Conservation (phyloP, 1,140 invertebrate genomes). For the Eriocheir sinensis region DNA sequence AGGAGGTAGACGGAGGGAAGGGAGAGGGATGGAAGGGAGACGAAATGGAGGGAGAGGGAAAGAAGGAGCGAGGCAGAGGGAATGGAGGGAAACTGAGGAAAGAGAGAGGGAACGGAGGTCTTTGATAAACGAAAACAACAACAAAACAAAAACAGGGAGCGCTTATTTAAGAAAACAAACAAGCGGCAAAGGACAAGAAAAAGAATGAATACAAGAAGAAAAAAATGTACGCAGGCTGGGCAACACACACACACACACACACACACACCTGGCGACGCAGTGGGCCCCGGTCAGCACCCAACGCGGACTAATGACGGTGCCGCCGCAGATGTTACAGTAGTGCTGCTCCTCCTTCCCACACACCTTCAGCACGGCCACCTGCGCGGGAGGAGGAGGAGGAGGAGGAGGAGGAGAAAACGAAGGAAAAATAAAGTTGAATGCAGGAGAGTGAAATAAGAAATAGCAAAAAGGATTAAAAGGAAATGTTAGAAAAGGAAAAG, state of each 20-base stretch:
- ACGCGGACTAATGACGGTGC: slow-evolving; percentile 71
- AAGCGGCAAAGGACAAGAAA: no score
- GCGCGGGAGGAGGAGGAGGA: slow-evolving; percentile 18
- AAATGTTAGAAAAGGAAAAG: neutral
- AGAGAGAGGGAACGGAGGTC: no score
- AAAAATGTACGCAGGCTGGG: no score
- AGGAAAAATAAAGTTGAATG: neutral
- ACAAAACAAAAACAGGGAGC: no score
- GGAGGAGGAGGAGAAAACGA: slow-evolving; percentile 2
- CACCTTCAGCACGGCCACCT: slow-evolving; percentile 71
- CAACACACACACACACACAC: slow-evolving; percentile 8
- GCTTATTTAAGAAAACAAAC: no score
- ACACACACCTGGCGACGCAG: slow-evolving; percentile 71
- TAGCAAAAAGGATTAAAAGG: neutral
- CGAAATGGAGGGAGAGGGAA: no score
- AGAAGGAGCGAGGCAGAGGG: no score
- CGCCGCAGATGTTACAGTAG: slow-evolving; percentile 79
- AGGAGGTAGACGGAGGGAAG: neutral
- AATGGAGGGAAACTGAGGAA: no score
- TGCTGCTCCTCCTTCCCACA: slow-evolving; percentile 65
- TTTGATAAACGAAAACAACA: no score
- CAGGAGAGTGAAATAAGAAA: neutral
- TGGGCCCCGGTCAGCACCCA: slow-evolving; percentile 79
- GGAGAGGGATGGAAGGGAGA: no score
- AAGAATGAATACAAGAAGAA: neutral